phyloP scores from a whole-genome alignment of 2,888 invertebrate genomes.

The Acanthopleura granulata region DNA sequence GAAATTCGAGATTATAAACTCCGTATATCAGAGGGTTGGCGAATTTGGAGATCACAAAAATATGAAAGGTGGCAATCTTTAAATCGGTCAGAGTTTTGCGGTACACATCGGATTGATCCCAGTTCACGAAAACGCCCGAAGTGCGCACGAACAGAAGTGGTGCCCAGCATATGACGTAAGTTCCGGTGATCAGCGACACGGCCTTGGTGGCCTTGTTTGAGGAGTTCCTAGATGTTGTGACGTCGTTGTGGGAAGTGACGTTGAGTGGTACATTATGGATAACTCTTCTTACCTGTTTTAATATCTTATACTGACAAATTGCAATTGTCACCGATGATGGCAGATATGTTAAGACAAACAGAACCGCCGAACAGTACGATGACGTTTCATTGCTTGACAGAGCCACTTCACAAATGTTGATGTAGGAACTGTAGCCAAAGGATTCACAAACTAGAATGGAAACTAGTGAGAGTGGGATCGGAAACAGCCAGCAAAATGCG shows the following conservation, averaged over 20 bases:
- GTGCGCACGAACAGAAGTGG: not conserved
- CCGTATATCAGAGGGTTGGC: not conserved
- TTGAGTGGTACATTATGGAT: not conserved
- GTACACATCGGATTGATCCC: not conserved
- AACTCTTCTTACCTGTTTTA: not conserved
- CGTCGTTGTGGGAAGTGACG: not conserved
- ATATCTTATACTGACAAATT: not conserved
- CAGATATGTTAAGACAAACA: not conserved
- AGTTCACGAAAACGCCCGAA: not conserved
- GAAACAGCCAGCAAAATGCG: not conserved
- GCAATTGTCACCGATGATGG: not conserved
- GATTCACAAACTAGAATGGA: not conserved
- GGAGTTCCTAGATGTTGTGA: not conserved
- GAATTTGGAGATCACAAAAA: not conserved
- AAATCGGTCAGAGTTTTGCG: not conserved
- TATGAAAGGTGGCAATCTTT: not conserved
- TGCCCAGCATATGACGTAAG: not conserved
- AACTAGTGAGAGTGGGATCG: not conserved
- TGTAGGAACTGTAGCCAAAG: not conserved
- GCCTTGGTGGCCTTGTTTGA: not conserved
- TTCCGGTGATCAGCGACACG: not conserved
- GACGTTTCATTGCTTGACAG: not conserved
- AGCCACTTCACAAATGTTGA: not conserved
- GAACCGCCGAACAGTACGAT: not conserved
- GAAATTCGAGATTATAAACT: not conserved